Percentiles rank a stretch among this genome's conserved stretches.
Conservation (phyloP, 2,888 invertebrate species). For the Lagria hirta region DNA sequence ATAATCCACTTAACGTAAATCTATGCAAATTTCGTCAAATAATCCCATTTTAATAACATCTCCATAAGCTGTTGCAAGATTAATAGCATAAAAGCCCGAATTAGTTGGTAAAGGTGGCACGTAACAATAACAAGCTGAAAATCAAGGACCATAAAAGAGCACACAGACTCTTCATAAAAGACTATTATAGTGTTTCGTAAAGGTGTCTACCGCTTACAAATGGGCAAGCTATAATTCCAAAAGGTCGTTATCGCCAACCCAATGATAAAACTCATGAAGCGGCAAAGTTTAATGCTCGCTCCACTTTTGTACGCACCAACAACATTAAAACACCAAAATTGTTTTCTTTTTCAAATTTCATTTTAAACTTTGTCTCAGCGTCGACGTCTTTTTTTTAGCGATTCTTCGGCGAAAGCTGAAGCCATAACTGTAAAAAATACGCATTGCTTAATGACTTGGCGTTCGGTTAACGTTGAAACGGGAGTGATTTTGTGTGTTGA, state of each 20-base stretch:
- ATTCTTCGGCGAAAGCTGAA: constrained; percentile 20
- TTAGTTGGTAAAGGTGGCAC: constrained; percentile 10
- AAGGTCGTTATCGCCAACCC: constrained; percentile 37
- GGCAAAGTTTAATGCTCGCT: constrained; percentile 37
- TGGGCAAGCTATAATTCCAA: constrained; percentile 31
- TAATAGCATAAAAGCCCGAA: background rate
- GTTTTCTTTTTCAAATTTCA: constrained; percentile 12
- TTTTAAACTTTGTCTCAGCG: constrained; percentile 9
- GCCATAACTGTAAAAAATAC: constrained; percentile 39
- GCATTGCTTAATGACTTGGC: constrained; percentile 41
- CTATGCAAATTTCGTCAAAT: no score
- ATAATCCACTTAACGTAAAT: no score
- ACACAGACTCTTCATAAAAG: constrained; percentile 21
- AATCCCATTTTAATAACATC: no score
- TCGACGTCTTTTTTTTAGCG: constrained; percentile 13
- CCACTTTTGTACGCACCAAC: constrained; percentile 13
- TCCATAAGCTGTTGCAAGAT: background rate
- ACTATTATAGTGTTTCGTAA: constrained; percentile 27
- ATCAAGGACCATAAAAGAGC: constrained; percentile 37
- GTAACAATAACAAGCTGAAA: constrained; percentile 37
- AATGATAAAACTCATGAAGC: constrained; percentile 36
- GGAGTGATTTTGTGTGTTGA: constrained; percentile 41
- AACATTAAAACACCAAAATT: constrained; percentile 9
- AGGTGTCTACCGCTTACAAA: constrained; percentile 36
- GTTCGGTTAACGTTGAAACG: constrained; percentile 39